Evolutionary conservation across 2,888 invertebrate genomes (phyloP).

Genomic region (Reticulitermes lucifugus): DNA sequence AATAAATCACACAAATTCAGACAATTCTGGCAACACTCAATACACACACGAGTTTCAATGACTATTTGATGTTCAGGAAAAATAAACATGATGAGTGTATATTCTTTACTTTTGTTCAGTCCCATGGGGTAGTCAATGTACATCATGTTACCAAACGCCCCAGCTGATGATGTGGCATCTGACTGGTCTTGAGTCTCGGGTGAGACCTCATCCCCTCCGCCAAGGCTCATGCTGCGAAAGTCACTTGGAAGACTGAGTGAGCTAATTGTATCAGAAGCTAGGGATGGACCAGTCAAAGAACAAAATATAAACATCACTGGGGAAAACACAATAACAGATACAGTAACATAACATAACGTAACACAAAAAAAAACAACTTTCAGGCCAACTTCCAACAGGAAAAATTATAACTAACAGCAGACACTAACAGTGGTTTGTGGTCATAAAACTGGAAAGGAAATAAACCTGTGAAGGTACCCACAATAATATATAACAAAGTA

Average conservation of each 20-base stretch:
- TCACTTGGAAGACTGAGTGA: conserved; percentile 56
- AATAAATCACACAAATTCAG: not conserved
- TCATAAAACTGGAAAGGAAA: too few relatives aligned
- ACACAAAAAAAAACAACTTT: conserved; percentile 42
- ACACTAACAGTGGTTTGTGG: too few relatives aligned
- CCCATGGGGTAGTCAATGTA: conserved; percentile 53
- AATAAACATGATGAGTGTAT: not conserved
- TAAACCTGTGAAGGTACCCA: too few relatives aligned
- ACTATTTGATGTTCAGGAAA: not conserved
- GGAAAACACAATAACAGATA: conserved; percentile 51
- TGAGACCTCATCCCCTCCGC: conserved; percentile 52
- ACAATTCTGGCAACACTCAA: conserved; percentile 1
- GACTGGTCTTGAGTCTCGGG: conserved; percentile 53
- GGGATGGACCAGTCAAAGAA: conserved; percentile 39
- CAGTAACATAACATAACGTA: conserved; percentile 46
- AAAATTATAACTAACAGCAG: too few relatives aligned
- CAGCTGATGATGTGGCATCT: conserved; percentile 43
- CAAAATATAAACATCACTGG: conserved; percentile 30
- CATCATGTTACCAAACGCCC: conserved; percentile 45
- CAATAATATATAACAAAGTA: too few relatives aligned
- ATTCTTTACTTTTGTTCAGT: conserved; percentile 54
- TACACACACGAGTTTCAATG: not conserved
- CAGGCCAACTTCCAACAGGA: conserved; percentile 9
- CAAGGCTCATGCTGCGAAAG: conserved; percentile 53
- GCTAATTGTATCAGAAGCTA: conserved; percentile 57